Percentiles rank a stretch among this genome's conserved stretches.
These are phyloP conservation scores for Periphyllus acericola DNA, from an alignment of 2,888 invertebrate genomes.

Conservation along the genomic window DNA sequence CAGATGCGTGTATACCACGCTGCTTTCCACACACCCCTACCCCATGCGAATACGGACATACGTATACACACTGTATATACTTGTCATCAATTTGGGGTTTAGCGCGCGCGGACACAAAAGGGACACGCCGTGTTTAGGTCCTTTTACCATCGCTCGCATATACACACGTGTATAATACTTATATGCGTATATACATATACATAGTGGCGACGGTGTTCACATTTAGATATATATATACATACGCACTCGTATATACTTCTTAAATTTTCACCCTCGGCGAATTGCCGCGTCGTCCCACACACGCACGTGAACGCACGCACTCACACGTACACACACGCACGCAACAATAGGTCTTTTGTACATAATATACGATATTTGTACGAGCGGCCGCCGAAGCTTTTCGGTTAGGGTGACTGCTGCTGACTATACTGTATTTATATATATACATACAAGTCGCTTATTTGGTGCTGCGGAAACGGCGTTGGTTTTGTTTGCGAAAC, in stretches of 20 bases:
- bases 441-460: not conserved
- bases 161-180: not conserved
- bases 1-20: constrained; percentile 26
- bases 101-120: constrained; percentile 37
- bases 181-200: not conserved
- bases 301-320: not conserved
- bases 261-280: constrained; percentile 14
- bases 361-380: constrained; percentile 15
- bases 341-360: constrained; percentile 45
- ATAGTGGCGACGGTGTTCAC: not conserved
- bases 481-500: constrained; percentile 35
- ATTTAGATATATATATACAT: not conserved
- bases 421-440: not conserved
- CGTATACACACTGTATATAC: not conserved
- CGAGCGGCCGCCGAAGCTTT: constrained; percentile 19
- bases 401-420: not conserved
- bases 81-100: constrained; percentile 61
- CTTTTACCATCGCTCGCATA: constrained; percentile 5
- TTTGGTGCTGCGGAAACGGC: constrained; percentile 15
- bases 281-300: not conserved
- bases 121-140: constrained; percentile 50
- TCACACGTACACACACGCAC: not conserved
- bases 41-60: not conserved
- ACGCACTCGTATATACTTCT: too few relatives aligned
- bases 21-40: not conserved